A percentile compares a stretch with the other conserved stretches of the same genome.
Evolutionary conservation across 1,140 invertebrate species (phyloP).

Genomic region (Anthonomus grandis): DNA sequence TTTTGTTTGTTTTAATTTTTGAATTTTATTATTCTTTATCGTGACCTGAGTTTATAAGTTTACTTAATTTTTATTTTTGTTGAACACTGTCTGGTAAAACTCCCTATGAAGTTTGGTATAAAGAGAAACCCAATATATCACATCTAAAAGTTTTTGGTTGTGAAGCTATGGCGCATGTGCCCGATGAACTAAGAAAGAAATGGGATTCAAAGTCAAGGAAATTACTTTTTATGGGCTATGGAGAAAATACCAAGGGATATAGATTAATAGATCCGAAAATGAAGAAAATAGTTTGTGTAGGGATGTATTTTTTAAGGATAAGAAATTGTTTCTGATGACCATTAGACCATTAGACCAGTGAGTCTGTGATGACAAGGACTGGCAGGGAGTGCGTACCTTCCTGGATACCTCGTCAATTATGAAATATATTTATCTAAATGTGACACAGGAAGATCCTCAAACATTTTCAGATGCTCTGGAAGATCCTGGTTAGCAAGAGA

Average conservation of each 20-base stretch:
- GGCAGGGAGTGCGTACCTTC: too few relatives aligned
- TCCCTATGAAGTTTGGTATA: conserved; percentile 24
- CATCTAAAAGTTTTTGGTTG: conserved; percentile 40
- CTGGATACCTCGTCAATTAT: too few relatives aligned
- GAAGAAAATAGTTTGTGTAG: conserved; percentile 7
- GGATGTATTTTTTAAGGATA: conserved; percentile 22
- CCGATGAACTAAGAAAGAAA: conserved; percentile 34
- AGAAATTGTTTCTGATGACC: not conserved
- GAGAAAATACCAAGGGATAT: conserved; percentile 20
- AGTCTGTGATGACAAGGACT: too few relatives aligned
- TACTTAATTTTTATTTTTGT: too few relatives aligned
- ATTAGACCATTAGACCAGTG: conserved; percentile 5
- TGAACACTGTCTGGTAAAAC: conserved; percentile 17
- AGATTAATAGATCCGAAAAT: conserved; percentile 10
- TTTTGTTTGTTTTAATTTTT: too few relatives aligned
- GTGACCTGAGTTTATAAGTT: too few relatives aligned
- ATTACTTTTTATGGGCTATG: conserved; percentile 33
- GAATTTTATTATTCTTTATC: too few relatives aligned
- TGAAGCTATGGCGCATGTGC: conserved; percentile 35
- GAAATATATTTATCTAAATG: too few relatives aligned
- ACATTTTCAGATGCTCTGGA: conserved; percentile 9
- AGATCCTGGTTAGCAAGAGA: conserved; percentile 29
- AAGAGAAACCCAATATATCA: conserved; percentile 34
- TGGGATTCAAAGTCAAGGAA: conserved; percentile 31
- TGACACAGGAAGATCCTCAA: not conserved